A percentile compares a stretch with the other conserved stretches of the same genome.
phyloP scores from a whole-genome alignment of 2,797 vertebrate genomes.

The Muraenolepis orangiensis region DNA sequence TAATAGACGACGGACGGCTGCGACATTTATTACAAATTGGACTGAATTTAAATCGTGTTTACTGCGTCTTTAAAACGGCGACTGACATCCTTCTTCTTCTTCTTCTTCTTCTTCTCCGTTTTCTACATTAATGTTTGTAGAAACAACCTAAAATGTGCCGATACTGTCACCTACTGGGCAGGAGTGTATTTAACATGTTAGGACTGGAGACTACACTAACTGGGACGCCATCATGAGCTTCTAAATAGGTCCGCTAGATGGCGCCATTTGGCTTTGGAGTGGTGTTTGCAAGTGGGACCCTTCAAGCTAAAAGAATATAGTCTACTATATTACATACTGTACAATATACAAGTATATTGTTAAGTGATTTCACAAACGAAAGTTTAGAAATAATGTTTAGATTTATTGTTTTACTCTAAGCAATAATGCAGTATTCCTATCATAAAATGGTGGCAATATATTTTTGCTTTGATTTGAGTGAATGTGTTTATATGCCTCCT shows the following conservation, averaged over 20 bases:
- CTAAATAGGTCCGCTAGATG: not conserved
- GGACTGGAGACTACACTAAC: not conserved
- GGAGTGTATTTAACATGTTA: not conserved
- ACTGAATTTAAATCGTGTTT: not conserved
- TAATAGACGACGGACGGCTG: not conserved
- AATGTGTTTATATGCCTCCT: too few relatives aligned
- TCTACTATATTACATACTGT: not conserved
- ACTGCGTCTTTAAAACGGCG: not conserved
- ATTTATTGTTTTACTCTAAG: not conserved
- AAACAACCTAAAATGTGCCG: not conserved
- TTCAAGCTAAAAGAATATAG: not conserved
- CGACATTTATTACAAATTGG: not conserved
- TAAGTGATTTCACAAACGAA: not conserved
- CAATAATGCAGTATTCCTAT: not conserved
- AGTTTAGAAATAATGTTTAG: not conserved
- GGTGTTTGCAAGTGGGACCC: not conserved
- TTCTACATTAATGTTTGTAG: not conserved
- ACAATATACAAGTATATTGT: not conserved
- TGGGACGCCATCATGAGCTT: not conserved
- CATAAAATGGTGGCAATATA: too few relatives aligned
- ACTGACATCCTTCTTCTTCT: not conserved
- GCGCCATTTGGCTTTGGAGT: constrained; percentile 2
- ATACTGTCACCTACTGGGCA: not conserved
- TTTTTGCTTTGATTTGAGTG: not conserved
- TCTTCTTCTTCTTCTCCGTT: not conserved